Conservation (phyloP, 2,113 vertebrate species). For the Pachycephala philippinensis region DNA sequence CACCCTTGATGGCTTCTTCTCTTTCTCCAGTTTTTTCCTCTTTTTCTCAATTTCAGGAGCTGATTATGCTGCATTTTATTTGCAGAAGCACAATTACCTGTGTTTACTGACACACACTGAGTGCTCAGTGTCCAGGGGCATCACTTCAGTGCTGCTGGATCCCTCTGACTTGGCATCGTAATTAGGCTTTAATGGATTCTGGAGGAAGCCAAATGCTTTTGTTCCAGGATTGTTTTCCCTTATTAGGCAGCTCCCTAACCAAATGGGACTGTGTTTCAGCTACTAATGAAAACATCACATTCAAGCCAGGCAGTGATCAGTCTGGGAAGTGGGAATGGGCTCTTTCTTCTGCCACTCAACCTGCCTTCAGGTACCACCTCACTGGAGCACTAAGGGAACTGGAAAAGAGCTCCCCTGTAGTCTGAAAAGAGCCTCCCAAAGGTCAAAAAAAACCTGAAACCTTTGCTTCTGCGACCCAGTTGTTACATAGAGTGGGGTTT, state of each 20-base stretch:
- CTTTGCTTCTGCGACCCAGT: background rate
- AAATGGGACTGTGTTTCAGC: background rate
- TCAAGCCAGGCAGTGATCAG: background rate
- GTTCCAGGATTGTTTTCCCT: background rate
- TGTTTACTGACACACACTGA: background rate
- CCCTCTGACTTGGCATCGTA: background rate
- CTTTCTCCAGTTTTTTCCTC: background rate
- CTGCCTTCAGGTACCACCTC: background rate
- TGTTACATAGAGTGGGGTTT: background rate
- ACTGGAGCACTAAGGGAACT: background rate
- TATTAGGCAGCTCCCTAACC: slow-evolving; percentile 5
- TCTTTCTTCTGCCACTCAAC: background rate
- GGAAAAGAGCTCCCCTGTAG: background rate
- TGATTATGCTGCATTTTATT: background rate
- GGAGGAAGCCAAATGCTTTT: slow-evolving; percentile 39
- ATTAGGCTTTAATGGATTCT: slow-evolving; percentile 43
- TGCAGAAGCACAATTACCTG: slow-evolving; percentile 14
- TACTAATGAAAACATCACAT: slow-evolving; percentile 34
- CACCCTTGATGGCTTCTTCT: background rate
- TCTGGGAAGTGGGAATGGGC: background rate
- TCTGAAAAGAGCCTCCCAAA: background rate
- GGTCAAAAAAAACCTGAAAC: background rate
- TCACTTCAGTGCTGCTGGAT: background rate
- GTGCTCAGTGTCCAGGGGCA: background rate
- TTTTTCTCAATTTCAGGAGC: background rate